Evolutionary conservation across 1,140 invertebrate species (phyloP), one percentile per base, ranked within the genome.

Genomic region (Zophobas morio): DNA sequence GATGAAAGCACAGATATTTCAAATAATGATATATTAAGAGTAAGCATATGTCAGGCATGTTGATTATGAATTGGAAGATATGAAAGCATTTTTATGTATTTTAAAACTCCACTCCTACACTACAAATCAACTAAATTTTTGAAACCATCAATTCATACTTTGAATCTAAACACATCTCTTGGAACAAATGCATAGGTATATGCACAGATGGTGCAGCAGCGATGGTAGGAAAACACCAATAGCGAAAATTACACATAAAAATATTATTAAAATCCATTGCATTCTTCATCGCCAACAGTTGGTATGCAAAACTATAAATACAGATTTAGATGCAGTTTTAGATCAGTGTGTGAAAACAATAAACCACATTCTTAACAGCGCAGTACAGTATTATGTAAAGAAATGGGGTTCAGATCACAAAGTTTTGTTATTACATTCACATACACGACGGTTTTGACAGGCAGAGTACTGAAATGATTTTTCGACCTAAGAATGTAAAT

Each of bases 261-360:
- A 8, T 33, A 6, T 46, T 39, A 51, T 8, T 51, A 8, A 6
- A 51, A 51, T 51, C 70, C 32, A 6, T 8, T 51, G 53, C 42
- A 72, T 20, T 20, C 0, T 20, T 20, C 20, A 20, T 20, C 20
- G 20, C 20, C 20, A 20, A 20, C 20, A 0, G 39, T 40, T 72
- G 6, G 70, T 8, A 34, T 8, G 5, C 35, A 51, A 53, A 53
- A 32, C n/a, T 51, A 49, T 51, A 33, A 6, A 32, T 36, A 33
- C 49, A 32, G n/a, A 72, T 72, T 72, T 51, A 40, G 2, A 53
- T 2, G 34, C 33, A 49, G 33, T 72, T 51, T 72, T 72, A 72
- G 36, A 72, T 36, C 70, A 72, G 34, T 72, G 46, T 72, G 42
- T 71, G 5, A 33, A 72, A 72, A 72, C 32, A n/a, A 46, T 72